phyloP scores from a whole-genome alignment of 2,888 invertebrate genomes.

The Therioaphis trifolii region DNA sequence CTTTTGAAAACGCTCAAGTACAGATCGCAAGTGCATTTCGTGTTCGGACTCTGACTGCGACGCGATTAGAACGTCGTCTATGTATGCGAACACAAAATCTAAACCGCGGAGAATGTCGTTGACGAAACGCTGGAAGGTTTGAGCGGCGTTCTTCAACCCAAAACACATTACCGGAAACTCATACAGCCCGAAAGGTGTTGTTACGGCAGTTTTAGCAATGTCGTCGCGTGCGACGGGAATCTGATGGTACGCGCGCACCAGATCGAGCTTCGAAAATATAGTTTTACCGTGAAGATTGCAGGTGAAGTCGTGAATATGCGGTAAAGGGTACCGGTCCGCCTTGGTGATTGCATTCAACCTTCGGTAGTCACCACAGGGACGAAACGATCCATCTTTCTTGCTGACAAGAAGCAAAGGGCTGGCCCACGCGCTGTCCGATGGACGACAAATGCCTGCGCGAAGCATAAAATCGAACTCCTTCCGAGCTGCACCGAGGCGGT shows the following conservation, averaged over 20 bases:
- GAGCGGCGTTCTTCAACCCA: conserved; percentile 65
- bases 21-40: conserved; percentile 59
- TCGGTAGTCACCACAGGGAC: conserved; percentile 69
- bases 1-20: conserved; percentile 65
- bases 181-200: conserved; percentile 66
- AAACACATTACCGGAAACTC: conserved; percentile 66
- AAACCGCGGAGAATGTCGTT: conserved; percentile 64
- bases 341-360: conserved; percentile 67
- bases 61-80: conserved; percentile 66
- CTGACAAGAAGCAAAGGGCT: conserved; percentile 66
- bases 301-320: conserved; percentile 67
- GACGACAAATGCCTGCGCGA: conserved; percentile 66
- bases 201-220: conserved; percentile 67
- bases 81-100: conserved; percentile 64
- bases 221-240: conserved; percentile 66
- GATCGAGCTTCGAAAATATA: conserved; percentile 65
- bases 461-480: conserved; percentile 67
- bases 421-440: conserved; percentile 68
- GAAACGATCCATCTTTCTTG: conserved; percentile 67
- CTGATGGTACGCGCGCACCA: conserved; percentile 68
- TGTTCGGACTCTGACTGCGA: conserved; percentile 65
- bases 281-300: conserved; percentile 42
- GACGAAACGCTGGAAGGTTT: conserved; percentile 66
- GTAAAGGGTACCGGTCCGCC: conserved; percentile 68
- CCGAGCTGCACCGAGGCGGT: conserved; percentile 66